phyloP scores from a whole-genome alignment of 2,113 vertebrate genomes.

The Arizona elegans region DNA sequence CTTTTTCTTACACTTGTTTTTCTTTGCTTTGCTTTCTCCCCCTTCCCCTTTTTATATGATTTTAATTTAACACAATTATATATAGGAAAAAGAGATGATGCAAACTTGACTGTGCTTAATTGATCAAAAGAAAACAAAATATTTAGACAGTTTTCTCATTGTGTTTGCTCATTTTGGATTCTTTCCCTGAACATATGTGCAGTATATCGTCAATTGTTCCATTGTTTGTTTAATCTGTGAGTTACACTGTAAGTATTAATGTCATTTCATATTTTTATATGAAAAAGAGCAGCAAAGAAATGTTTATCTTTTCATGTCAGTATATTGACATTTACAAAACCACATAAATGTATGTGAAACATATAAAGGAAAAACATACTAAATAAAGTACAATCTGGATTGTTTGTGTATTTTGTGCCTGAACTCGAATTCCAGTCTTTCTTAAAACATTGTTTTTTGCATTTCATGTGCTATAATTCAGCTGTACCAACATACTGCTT shows the following conservation, averaged over 20 bases:
- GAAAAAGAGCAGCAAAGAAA: constrained; percentile 1
- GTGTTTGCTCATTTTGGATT: not conserved
- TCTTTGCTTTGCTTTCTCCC: not conserved
- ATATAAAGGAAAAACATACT: not conserved
- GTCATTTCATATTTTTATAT: constrained; percentile 25
- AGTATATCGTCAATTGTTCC: constrained; percentile 20
- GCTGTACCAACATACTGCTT: not conserved
- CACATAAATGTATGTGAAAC: not conserved
- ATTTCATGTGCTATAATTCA: constrained; percentile 24
- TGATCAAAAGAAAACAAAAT: not conserved
- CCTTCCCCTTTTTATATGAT: not conserved
- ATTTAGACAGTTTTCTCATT: not conserved
- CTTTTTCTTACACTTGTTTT: not conserved
- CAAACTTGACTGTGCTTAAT: not conserved
- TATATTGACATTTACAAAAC: constrained; percentile 11
- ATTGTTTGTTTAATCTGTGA: constrained; percentile 6
- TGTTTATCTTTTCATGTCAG: constrained; percentile 1
- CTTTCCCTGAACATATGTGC: not conserved
- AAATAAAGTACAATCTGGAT: not conserved
- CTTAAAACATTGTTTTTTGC: not conserved
- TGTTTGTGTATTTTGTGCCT: not conserved
- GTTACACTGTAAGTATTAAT: constrained; percentile 21
- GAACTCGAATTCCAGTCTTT: not conserved
- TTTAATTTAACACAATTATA: not conserved
- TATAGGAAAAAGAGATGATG: not conserved